Evolutionary conservation across 2,888 invertebrate genomes (phyloP).

Genomic region (Drosophila vallismaia): DNA sequence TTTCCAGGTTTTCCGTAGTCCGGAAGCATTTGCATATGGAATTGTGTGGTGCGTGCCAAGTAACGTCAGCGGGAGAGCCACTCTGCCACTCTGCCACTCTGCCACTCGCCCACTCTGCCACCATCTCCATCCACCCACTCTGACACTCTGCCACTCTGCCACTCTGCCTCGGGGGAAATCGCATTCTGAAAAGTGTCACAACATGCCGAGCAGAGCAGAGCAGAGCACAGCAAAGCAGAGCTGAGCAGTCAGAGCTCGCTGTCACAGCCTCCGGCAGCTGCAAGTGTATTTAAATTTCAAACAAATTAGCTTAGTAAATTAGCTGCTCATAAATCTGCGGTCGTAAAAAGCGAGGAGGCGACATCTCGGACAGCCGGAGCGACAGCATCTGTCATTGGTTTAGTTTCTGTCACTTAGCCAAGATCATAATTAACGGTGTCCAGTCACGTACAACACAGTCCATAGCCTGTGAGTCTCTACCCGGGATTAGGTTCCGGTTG

Average conservation of each 20-base stretch:
- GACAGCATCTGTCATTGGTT: slow-evolving; percentile 39
- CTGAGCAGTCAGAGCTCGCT: slow-evolving; percentile 19
- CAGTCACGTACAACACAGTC: slow-evolving; percentile 1
- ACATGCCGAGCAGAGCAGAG: slow-evolving; percentile 9
- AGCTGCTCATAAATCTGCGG: slow-evolving; percentile 65
- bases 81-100: not conserved
- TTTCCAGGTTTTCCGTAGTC: not conserved
- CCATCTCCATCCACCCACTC: not conserved
- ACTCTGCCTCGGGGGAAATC: slow-evolving; percentile 2
- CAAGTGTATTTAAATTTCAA: slow-evolving; percentile 55
- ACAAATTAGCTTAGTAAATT: slow-evolving; percentile 65
- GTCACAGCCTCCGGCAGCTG: slow-evolving; percentile 47
- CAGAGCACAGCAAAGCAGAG: too few relatives aligned
- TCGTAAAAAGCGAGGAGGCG: slow-evolving; percentile 37
- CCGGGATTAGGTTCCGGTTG: slow-evolving; percentile 3
- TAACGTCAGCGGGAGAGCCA: slow-evolving; percentile 7
- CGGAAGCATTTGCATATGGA: slow-evolving; percentile 62
- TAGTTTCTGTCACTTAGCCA: slow-evolving; percentile 1
- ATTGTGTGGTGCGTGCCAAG: slow-evolving; percentile 59
- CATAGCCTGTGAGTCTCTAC: not conserved
- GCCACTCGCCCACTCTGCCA: not conserved
- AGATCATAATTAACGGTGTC: slow-evolving; percentile 11
- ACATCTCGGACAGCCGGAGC: slow-evolving; percentile 21
- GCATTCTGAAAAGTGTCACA: slow-evolving; percentile 56
- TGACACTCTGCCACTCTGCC: not conserved